Conservation (phyloP, 2,113 vertebrate genomes). For the Seriola quinqueradiata region DNA sequence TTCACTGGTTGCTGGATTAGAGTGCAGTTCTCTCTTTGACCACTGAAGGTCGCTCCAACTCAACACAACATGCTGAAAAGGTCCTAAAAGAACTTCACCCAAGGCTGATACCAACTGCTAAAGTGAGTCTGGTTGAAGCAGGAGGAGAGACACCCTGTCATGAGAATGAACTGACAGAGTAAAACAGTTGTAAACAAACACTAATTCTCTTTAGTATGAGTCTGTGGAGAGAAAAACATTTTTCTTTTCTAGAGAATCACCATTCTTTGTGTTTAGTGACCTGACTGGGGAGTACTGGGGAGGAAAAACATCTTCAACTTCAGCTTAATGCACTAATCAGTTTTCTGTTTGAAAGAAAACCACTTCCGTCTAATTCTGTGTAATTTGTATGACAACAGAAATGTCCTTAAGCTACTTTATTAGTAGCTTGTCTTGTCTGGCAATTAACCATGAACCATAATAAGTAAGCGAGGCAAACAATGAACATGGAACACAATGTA, state of each 20-base stretch:
- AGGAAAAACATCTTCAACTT: not conserved
- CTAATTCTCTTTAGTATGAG: not conserved
- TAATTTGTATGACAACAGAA: not conserved
- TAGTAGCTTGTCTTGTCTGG: not conserved
- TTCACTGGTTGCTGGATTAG: no score
- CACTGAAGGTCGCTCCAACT: constrained; percentile 64
- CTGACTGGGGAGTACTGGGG: not conserved
- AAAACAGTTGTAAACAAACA: not conserved
- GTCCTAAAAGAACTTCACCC: not conserved
- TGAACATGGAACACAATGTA: constrained; percentile 15
- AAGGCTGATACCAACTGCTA: not conserved
- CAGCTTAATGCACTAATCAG: not conserved
- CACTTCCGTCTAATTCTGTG: not conserved
- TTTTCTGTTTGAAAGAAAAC: not conserved
- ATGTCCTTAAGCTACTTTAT: not conserved
- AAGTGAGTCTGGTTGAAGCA: not conserved
- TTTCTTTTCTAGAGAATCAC: not conserved
- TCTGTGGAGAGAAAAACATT: not conserved
- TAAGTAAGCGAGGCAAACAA: not conserved
- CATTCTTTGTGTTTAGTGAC: not conserved
- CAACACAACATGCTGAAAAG: constrained; percentile 26
- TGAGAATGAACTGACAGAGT: not conserved
- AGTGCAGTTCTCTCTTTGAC: constrained; percentile 28
- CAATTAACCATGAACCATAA: not conserved
- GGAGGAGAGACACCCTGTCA: not conserved